A percentile compares a stretch with the other conserved stretches of the same genome.
These are phyloP conservation scores for Enteromius paludinosus DNA, from an alignment of 2,797 vertebrate genomes.

Conservation along the genomic window DNA sequence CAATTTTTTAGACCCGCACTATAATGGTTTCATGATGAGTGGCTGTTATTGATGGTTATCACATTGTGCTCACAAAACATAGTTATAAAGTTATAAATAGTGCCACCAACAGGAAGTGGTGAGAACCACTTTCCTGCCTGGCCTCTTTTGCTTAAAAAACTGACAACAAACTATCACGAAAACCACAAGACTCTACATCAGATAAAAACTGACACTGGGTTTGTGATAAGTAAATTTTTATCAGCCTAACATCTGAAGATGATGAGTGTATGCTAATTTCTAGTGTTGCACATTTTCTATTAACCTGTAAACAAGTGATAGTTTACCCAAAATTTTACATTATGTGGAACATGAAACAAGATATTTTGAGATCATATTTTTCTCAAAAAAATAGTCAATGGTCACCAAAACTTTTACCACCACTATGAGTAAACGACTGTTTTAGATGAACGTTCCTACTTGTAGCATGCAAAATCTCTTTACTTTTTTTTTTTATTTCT, in stretches of 20 bases:
- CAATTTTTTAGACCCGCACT: neutral
- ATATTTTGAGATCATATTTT: neutral
- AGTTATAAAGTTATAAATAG: conserved; percentile 21
- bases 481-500: neutral
- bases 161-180: neutral
- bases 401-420: neutral
- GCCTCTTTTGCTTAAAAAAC: neutral
- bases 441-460: neutral
- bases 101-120: conserved; percentile 43
- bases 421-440: neutral
- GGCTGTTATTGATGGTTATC: neutral
- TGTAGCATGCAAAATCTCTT: neutral
- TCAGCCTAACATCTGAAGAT: neutral
- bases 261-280: neutral
- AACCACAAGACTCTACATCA: conserved; percentile 14
- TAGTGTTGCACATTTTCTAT: neutral
- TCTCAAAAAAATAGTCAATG: neutral
- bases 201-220: neutral
- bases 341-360: neutral
- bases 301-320: neutral
- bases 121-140: conserved; percentile 14
- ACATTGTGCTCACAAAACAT: neutral
- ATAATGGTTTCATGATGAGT: conserved; percentile 18
- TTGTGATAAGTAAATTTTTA: neutral
- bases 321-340: neutral